phyloP scores from a whole-genome alignment of 2,888 invertebrate genomes.

The Platynereis dumerilii region DNA sequence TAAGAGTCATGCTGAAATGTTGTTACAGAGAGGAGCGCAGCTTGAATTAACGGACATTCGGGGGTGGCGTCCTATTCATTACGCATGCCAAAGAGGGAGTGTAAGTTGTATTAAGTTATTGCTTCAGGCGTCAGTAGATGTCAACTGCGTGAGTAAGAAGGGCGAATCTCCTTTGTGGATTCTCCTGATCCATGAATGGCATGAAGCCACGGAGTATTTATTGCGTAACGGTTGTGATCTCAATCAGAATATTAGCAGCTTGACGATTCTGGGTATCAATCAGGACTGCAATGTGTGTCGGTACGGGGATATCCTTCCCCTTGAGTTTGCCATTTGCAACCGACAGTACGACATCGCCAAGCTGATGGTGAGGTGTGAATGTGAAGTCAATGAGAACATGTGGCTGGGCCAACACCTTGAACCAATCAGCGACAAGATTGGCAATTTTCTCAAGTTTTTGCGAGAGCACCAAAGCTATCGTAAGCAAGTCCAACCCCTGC shows the following conservation, averaged over 20 bases:
- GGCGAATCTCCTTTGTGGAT: conserved; percentile 30
- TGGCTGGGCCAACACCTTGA: conserved; percentile 22
- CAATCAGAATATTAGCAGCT: conserved; percentile 16
- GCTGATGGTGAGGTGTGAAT: conserved; percentile 21
- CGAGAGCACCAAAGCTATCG: not conserved
- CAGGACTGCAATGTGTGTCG: conserved; percentile 29
- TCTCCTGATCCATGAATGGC: conserved; percentile 28
- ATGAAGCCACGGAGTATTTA: conserved; percentile 25
- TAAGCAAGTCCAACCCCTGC: conserved; percentile 1
- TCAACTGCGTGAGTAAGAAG: conserved; percentile 9
- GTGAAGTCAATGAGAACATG: conserved; percentile 19
- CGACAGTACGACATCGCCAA: conserved; percentile 26
- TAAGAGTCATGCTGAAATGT: conserved; percentile 26
- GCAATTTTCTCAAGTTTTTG: conserved; percentile 12
- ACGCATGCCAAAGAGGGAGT: conserved; percentile 30
- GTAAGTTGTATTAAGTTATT: conserved; percentile 28
- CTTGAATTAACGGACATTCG: conserved; percentile 17
- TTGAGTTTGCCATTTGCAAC: conserved; percentile 34
- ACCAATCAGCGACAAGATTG: not conserved
- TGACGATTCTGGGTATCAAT: conserved; percentile 25
- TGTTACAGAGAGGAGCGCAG: conserved; percentile 20
- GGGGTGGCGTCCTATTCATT: conserved; percentile 32
- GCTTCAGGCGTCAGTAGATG: conserved; percentile 23
- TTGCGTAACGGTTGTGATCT: conserved; percentile 29
- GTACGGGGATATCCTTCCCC: conserved; percentile 28